A percentile compares a stretch with the other conserved stretches of the same genome.
Conservation (phyloP, 2,888 invertebrate genomes). For the Rhyacophila evoluta region DNA sequence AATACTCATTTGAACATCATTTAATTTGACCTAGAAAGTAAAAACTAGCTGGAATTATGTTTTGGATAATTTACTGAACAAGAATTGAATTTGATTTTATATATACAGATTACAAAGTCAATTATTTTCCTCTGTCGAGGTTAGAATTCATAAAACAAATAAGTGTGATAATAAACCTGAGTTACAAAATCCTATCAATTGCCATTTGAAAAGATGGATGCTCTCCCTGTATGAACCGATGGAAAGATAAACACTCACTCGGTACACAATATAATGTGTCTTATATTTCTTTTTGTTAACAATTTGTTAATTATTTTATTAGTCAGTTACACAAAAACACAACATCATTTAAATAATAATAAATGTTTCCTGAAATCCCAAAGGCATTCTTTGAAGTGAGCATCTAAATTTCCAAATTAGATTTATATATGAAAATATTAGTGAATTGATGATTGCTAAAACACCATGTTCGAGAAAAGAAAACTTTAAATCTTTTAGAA, state of each 20-base stretch:
- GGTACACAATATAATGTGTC: too few relatives aligned
- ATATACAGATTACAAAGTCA: too few relatives aligned
- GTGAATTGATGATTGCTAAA: not conserved
- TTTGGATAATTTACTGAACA: too few relatives aligned
- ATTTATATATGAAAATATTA: not conserved
- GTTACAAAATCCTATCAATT: not conserved
- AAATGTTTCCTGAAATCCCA: not conserved
- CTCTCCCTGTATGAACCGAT: constrained; percentile 3
- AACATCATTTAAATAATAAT: not conserved
- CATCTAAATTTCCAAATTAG: not conserved
- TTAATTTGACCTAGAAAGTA: too few relatives aligned
- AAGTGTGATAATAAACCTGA: too few relatives aligned
- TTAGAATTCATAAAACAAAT: too few relatives aligned
- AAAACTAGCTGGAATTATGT: too few relatives aligned
- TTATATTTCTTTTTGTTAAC: too few relatives aligned
- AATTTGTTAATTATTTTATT: constrained; percentile 2
- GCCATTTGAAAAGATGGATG: not conserved
- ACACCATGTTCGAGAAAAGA: not conserved
- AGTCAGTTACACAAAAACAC: constrained; percentile 22
- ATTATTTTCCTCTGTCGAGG: too few relatives aligned
- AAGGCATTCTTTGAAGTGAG: not conserved
- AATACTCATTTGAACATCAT: too few relatives aligned
- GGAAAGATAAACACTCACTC: constrained; percentile 18
- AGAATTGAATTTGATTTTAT: too few relatives aligned
- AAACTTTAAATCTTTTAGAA: too few relatives aligned